Evolutionary conservation across 2,113 vertebrate species (phyloP), one percentile per base, ranked within the genome.

Genomic region (Peromyscus leucopus): DNA sequence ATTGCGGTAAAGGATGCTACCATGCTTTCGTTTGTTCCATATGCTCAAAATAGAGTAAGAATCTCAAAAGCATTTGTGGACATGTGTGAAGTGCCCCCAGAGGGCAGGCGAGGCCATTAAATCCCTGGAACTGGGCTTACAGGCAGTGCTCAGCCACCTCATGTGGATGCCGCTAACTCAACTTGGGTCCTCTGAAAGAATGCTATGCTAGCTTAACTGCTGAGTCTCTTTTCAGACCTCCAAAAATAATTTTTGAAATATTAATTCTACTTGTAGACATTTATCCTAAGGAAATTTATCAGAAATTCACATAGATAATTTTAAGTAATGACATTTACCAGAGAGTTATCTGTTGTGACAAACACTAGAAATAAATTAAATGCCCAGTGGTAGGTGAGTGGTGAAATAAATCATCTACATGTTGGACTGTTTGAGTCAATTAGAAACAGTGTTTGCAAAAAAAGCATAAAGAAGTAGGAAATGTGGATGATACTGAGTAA

Each of bases 341-440:
- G 48, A 46, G 91, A 93, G 78, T 86, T 97, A 93, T 94, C 93
- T 91, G 91, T 97, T 82, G 79, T 31, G 72, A 42, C 59, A 93
- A 93, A 92, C 31, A 65, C 63, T 82, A 72, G 51, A 71, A 97
- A 92, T 6, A 97, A 96, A 93, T 97, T 86, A 97, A 93, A 92
- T 88, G 80, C 61, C 65, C 33, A 69, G 61, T 96, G 61, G 59
- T 72, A 95, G 67, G 59, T 31, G 46, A 76, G 84, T 89, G 71
- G 63, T 36, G 63, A 80, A 72, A 94, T 93, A 95, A 94, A 93
- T 97, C 71, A 96, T 36, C 46, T 55, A 48, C 42, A 72, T 36
- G 26, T 76, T 72, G 16, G 42, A 92, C 48, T 80, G 69, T 90
- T 91, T 31, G 5, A 17, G 51, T 82, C 55, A 33, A 88, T 74